Conservation (phyloP, 2,797 vertebrate genomes). For the Bucorvus abyssinicus region DNA sequence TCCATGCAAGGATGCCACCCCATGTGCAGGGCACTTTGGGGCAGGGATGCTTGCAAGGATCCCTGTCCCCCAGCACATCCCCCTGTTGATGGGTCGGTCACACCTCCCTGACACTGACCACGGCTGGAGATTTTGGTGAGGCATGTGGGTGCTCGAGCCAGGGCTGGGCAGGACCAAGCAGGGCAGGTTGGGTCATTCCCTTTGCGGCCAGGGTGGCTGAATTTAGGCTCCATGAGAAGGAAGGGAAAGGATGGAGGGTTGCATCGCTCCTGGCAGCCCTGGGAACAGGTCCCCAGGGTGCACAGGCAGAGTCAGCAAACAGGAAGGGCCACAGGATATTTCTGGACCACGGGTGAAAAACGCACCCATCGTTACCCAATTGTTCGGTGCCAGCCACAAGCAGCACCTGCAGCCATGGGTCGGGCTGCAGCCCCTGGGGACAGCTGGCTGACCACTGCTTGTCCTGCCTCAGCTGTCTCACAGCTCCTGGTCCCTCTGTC, state of each 20-base stretch:
- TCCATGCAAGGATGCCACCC: not conserved
- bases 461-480: not conserved
- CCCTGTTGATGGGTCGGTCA: rapidly evolving
- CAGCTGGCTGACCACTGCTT: not conserved
- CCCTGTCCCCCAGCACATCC: not conserved
- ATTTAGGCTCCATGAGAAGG: not conserved
- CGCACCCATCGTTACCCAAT: rapidly evolving
- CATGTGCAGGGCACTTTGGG: rapidly evolving
- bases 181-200: rapidly evolving
- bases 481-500: not conserved
- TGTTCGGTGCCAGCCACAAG: not conserved
- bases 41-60: not conserved
- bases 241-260: not conserved
- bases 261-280: not conserved
- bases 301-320: rapidly evolving
- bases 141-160: not conserved
- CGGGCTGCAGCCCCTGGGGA: not conserved
- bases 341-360: not conserved
- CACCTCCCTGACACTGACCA: not conserved
- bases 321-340: rapidly evolving
- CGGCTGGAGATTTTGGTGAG: rapidly evolving
- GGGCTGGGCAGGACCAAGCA: not conserved
- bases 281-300: rapidly evolving
- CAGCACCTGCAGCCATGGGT: not conserved
- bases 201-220: rapidly evolving